Base-by-base conservation (phyloP, 2,888 invertebrate genomes). In the Papilio protenor region DNA sequence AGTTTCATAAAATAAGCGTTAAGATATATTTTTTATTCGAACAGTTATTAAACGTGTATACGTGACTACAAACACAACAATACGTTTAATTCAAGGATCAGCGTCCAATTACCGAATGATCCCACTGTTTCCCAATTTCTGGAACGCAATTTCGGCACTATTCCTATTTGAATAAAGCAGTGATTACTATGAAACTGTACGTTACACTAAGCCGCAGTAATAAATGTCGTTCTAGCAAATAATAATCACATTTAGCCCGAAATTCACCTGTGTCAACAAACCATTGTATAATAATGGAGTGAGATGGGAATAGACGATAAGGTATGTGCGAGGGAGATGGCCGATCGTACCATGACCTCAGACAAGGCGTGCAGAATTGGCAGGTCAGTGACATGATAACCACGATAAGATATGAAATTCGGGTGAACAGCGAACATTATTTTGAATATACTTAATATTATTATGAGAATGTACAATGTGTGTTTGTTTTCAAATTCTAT, bases 341-440 rank as follows among this genome's bases (percentile, higher is more conserved):
- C 27, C 11, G 61, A 69, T 73, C 73, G 84, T 86, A 84, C 91
- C 92, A 91, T 92, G 93, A 94, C 93, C 93, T 90, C 87, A 85
- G 85, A 69, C 90, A 93, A 92, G 85, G 83, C 81, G 79, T 83
- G 85, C 84, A 85, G 83, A 88, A 88, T 86, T 85, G 83, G 80
- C 80, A 85, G 92, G 93, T 92, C 93, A 91, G 88, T 90, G 87
- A 85, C 87, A 87, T 87, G 85, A 85, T 85, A 83, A 69, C 72
- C 4, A 33, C 77, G 90, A 92, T 91, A 90, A 85, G 82, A 85
- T 88, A 82, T 61, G 59, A 80, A 83, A 82, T 85, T 87, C 82
- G 83, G 85, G 80, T 79, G 77, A 81, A 77, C 75, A 77, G 77
- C 33, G 55, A 73, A 4, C 61, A 73, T 61, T 66, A 33, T 64